These are phyloP conservation scores for Oithona nana DNA, from an alignment of 2,888 invertebrate species.

Conservation along the genomic window DNA sequence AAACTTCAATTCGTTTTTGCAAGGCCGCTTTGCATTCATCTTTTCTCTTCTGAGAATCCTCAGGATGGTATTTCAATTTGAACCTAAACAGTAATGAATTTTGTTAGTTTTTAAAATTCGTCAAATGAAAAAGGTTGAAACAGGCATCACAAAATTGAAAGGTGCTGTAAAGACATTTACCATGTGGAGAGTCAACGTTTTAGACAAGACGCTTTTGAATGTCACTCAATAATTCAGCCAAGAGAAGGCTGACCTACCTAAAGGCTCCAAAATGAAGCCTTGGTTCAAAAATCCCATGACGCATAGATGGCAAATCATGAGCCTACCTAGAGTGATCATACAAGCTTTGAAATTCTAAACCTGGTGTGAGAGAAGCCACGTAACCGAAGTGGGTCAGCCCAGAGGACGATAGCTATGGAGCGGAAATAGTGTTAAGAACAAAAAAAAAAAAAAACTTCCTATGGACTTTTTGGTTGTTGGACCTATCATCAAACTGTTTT, in stretches of 20 bases:
- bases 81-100: too few relatives aligned
- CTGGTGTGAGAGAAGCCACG: too few relatives aligned
- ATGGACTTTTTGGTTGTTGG: too few relatives aligned
- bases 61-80: constrained; percentile 95
- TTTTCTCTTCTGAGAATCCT: constrained; percentile 73
- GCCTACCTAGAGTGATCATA: too few relatives aligned
- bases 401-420: too few relatives aligned
- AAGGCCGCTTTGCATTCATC: constrained; percentile 63
- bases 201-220: background rate
- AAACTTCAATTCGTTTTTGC: constrained; percentile 70
- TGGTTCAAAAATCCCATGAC: background rate
- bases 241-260: constrained; percentile 7
- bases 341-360: too few relatives aligned
- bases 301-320: background rate
- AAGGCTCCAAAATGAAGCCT: background rate
- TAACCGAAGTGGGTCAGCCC: too few relatives aligned
- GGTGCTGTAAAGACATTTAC: background rate
- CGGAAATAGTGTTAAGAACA: too few relatives aligned
- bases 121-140: background rate
- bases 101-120: too few relatives aligned
- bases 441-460: too few relatives aligned
- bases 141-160: background rate
- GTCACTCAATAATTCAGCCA: background rate
- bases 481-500: too few relatives aligned
- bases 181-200: background rate